phyloP scores from a whole-genome alignment of 2,797 vertebrate genomes.

The Typhlichthys eigenmanni region DNA sequence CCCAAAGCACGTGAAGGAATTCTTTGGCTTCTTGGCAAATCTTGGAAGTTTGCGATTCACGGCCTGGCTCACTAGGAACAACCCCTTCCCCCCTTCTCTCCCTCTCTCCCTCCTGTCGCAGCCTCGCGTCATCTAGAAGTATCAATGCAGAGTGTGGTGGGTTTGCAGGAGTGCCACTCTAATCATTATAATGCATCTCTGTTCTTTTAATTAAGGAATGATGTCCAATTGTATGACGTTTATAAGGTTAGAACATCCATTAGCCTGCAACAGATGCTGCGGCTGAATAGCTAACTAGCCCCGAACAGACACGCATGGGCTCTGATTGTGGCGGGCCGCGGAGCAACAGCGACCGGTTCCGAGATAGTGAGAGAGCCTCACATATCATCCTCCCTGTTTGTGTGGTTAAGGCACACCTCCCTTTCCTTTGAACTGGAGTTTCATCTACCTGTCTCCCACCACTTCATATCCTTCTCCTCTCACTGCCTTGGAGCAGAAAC shows the following conservation, averaged over 20 bases:
- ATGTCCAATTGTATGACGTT: conserved; percentile 86
- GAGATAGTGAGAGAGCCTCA: conserved; percentile 52
- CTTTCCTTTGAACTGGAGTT: conserved; percentile 39
- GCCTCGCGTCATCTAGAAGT: conserved; percentile 61
- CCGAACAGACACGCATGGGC: conserved; percentile 65
- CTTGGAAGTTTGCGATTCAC: not conserved
- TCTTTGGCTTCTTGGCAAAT: too few species aligned
- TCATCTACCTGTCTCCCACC: conserved; percentile 41
- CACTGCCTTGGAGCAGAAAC: conserved; percentile 69
- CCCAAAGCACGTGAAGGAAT: too few species aligned
- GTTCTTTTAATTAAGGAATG: conserved; percentile 88
- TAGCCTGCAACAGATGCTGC: conserved; percentile 84
- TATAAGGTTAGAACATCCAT: conserved; percentile 88
- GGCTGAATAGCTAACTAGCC: conserved; percentile 80
- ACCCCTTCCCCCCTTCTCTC: conserved; percentile 6
- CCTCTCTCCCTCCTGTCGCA: conserved; percentile 11
- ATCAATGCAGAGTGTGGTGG: conserved; percentile 66
- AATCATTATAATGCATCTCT: conserved; percentile 85
- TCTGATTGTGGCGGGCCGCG: conserved; percentile 67
- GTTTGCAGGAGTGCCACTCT: conserved; percentile 70
- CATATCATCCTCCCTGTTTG: conserved; percentile 8
- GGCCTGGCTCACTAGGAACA: not conserved
- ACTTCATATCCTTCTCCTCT: conserved; percentile 34
- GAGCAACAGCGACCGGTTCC: conserved; percentile 55
- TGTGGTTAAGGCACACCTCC: conserved; percentile 1